A percentile compares a stretch with the other conserved stretches of the same genome.
These are phyloP conservation scores for Acropora tenuis DNA, from an alignment of 64 coral and sea anemone species.

Conservation along the genomic window DNA sequence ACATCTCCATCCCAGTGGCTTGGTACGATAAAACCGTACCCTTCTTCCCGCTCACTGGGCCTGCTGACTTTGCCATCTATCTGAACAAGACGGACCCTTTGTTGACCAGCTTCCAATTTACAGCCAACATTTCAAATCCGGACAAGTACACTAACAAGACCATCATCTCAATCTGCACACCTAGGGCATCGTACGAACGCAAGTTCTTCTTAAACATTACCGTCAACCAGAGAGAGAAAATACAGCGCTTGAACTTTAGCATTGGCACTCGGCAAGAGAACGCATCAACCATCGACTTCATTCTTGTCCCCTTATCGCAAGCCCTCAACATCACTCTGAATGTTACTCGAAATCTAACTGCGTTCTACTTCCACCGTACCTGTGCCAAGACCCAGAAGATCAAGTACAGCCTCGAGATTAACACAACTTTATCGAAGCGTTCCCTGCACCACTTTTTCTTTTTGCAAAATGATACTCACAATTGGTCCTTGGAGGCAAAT, in stretches of 20 bases:
- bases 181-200: constrained; percentile 49
- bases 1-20: constrained; percentile 72
- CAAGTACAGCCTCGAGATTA: constrained; percentile 43
- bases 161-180: constrained; percentile 51
- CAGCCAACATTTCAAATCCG: constrained; percentile 15
- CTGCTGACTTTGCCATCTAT: constrained; percentile 61
- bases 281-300: constrained; percentile 50
- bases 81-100: constrained; percentile 77
- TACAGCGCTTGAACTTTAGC: constrained; percentile 54
- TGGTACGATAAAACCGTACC: constrained; percentile 70
- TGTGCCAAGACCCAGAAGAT: constrained; percentile 42
- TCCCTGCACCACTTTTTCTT: constrained; percentile 52
- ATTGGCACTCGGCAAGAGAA: constrained; percentile 52
- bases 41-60: constrained; percentile 75
- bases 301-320: constrained; percentile 34
- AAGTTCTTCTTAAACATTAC: constrained; percentile 61
- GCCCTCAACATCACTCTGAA: constrained; percentile 69
- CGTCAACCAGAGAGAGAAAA: constrained; percentile 1
- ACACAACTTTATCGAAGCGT: constrained; percentile 52
- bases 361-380: constrained; percentile 55
- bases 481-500: constrained; percentile 33
- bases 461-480: constrained; percentile 56
- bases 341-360: constrained; percentile 59
- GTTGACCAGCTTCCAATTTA: constrained; percentile 49
- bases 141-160: constrained; percentile 61